Base-by-base conservation (phyloP, 2,888 invertebrate species). In the Lithodes maja region DNA sequence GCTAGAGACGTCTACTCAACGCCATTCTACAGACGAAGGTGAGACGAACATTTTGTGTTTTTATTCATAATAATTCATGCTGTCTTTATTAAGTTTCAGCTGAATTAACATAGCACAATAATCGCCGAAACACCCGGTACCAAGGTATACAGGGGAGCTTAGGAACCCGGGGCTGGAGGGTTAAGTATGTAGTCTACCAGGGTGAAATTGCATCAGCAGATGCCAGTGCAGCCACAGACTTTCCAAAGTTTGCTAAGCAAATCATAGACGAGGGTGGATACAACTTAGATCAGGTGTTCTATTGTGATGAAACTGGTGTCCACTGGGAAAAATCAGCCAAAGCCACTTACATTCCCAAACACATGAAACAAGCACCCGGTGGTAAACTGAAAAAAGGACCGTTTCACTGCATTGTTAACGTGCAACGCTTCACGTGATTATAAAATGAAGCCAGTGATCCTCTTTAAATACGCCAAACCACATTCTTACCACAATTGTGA, bases 321-420 rank as follows among this genome's bases (percentile, higher is more conserved):
- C 91, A 85, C 78, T 92, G 92, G 92, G 92, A 92, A 81, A 83
- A 85, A 78, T 87, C 92, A 90, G 92, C 92, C 3, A 55, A 61
- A 74, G 17, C 12, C 33, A 87, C 75, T 3, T 83, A 78, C 49
- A 74, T 75, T 17, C 61, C 15, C 15, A 82, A 77, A n/a, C 12
- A 84, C 1, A 7, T 49, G 1, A 74, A 33, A 50, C 33, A 77
- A n/a, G 54, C 55, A 9, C 79, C 85, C 12, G 78, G 79, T 7
- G 50, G n/a, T 17, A 85, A 85, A 33, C 54, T 68, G 3, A 1
- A 12, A 33, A 17, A 78, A 85, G 68, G 85, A 85, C 15, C 9
- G 85, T 2, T 69, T 83, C 9, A 71, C 53, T 52, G 33, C 50
- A 2, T n/a, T 83, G 71, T 50, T 71, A 15, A 49, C 2, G 3